A percentile compares a stretch with the other conserved stretches of the same genome.
Conservation (phyloP, 2,888 invertebrate species). For the Pristionchus japonicus region DNA sequence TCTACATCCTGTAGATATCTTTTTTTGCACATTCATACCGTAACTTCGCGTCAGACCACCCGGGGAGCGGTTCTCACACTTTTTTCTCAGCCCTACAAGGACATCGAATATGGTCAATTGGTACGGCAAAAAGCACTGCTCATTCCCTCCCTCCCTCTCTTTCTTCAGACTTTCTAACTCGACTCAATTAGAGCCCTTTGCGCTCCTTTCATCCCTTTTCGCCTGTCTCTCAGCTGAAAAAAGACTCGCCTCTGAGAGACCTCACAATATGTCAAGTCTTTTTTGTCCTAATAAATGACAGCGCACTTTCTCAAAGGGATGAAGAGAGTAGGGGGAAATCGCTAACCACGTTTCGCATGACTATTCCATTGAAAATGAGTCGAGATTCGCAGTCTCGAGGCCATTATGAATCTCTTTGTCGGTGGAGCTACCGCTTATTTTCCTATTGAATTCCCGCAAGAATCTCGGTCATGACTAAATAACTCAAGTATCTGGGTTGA, state of each 20-base stretch:
- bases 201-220: conserved; percentile 32
- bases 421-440: not conserved
- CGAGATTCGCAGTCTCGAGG: not conserved
- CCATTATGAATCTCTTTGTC: conserved; percentile 37
- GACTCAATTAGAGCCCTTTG: not conserved
- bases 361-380: not conserved
- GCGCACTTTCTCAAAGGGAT: conserved; percentile 2
- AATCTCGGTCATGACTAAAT: conserved; percentile 46
- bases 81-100: conserved; percentile 1
- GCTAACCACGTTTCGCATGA: conserved; percentile 35
- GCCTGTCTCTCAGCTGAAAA: not conserved
- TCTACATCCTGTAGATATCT: no score
- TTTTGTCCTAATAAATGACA: conserved; percentile 11
- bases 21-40: not conserved
- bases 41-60: not conserved
- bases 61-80: not conserved
- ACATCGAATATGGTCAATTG: not conserved
- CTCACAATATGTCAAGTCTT: conserved; percentile 42
- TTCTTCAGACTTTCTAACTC: conserved; percentile 4
- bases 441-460: conserved; percentile 14
- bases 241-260: not conserved
- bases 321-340: not conserved
- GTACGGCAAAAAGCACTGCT: not conserved
- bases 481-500: conserved; percentile 22
- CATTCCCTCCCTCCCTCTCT: not conserved